Evolutionary conservation across 2,113 vertebrate genomes (phyloP).

Genomic region (Chaenogobius annularis): DNA sequence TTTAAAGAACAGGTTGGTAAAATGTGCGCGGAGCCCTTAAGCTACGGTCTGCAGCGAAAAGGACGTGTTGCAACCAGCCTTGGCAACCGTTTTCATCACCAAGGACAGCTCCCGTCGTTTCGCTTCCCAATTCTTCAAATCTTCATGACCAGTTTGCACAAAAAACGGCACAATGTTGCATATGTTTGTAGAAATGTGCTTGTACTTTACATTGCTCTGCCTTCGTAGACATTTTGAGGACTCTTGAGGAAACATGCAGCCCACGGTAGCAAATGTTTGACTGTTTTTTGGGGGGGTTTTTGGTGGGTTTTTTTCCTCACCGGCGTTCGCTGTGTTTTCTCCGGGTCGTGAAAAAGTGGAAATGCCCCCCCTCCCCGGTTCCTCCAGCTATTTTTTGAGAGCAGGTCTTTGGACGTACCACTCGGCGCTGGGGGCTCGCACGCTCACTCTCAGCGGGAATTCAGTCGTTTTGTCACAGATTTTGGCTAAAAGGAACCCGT

Average conservation of each 20-base stretch:
- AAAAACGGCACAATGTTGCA: slow-evolving; percentile 13
- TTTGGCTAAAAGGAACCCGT: slow-evolving; percentile 22
- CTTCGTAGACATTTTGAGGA: slow-evolving; percentile 91
- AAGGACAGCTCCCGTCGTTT: slow-evolving; percentile 76
- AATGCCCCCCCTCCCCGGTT: slow-evolving; percentile 43
- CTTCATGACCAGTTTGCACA: slow-evolving; percentile 21
- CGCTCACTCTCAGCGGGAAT: slow-evolving; percentile 15
- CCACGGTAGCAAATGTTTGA: slow-evolving; percentile 60
- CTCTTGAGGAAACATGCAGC: slow-evolving; percentile 62
- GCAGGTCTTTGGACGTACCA: slow-evolving; percentile 76
- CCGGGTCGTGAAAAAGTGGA: slow-evolving; percentile 75
- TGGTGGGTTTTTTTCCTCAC: slow-evolving; percentile 25
- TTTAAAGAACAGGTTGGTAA: slow-evolving; percentile 16
- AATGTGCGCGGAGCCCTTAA: slow-evolving; percentile 37
- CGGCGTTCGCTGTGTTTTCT: slow-evolving; percentile 65
- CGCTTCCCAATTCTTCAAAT: slow-evolving; percentile 48
- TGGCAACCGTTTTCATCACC: slow-evolving; percentile 81
- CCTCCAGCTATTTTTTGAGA: slow-evolving; percentile 44
- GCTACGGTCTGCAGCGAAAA: slow-evolving; percentile 68
- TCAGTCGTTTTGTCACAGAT: slow-evolving; percentile 2
- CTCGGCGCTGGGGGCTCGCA: slow-evolving; percentile 45
- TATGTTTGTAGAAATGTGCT: slow-evolving; percentile 5
- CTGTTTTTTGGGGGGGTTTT: slow-evolving; percentile 11
- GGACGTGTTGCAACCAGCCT: slow-evolving; percentile 82
- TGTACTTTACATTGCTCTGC: slow-evolving; percentile 96